Evolutionary conservation across 2,888 invertebrate species (phyloP).

Genomic region (Halocaridina rubra): DNA sequence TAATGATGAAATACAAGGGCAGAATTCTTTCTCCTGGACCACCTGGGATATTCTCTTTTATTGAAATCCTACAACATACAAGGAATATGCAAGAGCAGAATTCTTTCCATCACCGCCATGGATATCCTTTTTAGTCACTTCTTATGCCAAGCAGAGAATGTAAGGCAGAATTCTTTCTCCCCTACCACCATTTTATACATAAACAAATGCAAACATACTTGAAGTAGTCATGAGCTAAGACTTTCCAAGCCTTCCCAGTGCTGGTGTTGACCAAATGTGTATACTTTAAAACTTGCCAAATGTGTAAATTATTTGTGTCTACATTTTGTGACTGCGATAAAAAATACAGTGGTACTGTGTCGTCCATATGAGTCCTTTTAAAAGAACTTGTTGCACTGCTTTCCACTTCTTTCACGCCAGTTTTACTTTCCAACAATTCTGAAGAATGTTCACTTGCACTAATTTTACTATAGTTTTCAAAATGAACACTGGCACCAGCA

Average conservation of each 20-base stretch:
- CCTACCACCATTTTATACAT: no score
- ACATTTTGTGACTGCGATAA: background rate
- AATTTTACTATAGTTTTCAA: background rate
- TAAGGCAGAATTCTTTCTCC: background rate
- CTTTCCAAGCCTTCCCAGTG: background rate
- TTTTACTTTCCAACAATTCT: background rate
- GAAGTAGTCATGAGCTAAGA: background rate
- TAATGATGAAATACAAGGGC: no score
- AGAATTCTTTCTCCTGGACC: no score
- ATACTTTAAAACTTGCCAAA: background rate
- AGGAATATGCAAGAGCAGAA: no score
- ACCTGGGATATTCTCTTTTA: no score
- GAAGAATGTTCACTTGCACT: no score
- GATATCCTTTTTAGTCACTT: no score
- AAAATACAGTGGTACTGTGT: no score
- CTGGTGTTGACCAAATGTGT: background rate
- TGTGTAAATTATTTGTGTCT: background rate
- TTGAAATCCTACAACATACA: no score
- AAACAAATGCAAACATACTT: background rate
- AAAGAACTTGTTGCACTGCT: background rate
- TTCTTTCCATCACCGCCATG: no score
- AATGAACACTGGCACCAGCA: background rate
- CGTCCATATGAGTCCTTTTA: background rate
- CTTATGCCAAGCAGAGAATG: no score
- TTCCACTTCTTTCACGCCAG: background rate